Conservation (phyloP, 2,888 invertebrate species). For the Conomelus anceps region DNA sequence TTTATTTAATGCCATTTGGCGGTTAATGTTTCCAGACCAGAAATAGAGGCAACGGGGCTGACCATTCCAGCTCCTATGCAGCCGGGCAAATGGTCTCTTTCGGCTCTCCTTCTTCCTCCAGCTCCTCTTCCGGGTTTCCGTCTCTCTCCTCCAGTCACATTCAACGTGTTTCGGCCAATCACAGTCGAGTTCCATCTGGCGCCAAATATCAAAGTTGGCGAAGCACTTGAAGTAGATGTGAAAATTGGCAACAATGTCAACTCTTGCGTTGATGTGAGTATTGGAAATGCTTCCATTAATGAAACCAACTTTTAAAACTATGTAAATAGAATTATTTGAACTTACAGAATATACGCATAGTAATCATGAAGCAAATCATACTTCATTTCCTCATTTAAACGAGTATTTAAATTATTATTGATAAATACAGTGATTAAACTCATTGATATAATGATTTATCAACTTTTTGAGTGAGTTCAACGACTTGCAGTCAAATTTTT, state of each 20-base stretch:
- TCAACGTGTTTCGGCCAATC: slow-evolving; percentile 56
- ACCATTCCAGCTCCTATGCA: slow-evolving; percentile 54
- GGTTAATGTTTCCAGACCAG: slow-evolving; percentile 43
- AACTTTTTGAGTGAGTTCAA: too few relatives aligned
- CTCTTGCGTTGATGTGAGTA: slow-evolving; percentile 62
- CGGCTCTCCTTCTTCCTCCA: slow-evolving; percentile 52
- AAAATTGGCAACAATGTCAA: slow-evolving; percentile 61
- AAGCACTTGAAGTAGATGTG: slow-evolving; percentile 60
- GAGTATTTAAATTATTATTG: too few relatives aligned
- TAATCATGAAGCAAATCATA: too few relatives aligned
- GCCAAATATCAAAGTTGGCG: slow-evolving; percentile 53
- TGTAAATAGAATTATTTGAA: slow-evolving; percentile 1
- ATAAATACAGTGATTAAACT: too few relatives aligned
- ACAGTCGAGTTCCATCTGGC: slow-evolving; percentile 57
- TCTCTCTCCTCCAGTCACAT: slow-evolving; percentile 53
- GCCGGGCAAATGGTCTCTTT: slow-evolving; percentile 58
- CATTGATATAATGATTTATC: too few relatives aligned
- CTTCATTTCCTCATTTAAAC: too few relatives aligned
- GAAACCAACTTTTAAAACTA: not conserved
- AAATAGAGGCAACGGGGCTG: slow-evolving; percentile 52
- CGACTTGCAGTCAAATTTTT: too few relatives aligned
- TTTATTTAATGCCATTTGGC: not conserved
- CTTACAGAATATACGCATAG: too few relatives aligned
- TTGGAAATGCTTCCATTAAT: too few relatives aligned
- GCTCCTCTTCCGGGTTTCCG: slow-evolving; percentile 39